Base-by-base conservation (phyloP, 92 coral and sea anemone species). In the Epizoanthus stellaris region DNA sequence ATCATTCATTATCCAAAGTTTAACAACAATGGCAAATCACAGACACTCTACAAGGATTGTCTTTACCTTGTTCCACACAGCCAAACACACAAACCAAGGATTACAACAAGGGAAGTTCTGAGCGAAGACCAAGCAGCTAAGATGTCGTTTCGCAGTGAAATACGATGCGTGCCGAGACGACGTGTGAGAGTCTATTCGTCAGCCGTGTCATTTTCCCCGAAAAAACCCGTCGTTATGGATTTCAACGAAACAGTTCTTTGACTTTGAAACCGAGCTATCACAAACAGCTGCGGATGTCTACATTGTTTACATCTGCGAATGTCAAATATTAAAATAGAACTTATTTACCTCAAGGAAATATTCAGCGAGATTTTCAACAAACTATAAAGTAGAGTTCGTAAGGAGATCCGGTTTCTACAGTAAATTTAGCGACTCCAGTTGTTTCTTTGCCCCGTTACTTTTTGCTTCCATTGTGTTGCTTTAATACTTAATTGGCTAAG, bases 51-150 rank as follows among this genome's bases (percentile, higher is more conserved):
- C 86, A 94, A 91, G 70, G 85, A 89, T 59, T 74, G 84, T 16
- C 76, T 94, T 42, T 94, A 80, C 57, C 70, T 94, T 61, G 90
- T 94, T 4, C 98, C 98, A 4, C 81, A 90, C 30, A 85, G 86
- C 56, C 88, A 76, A 42, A 85, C 89, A 64, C 90, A 88, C 64
- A 76, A 70, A 43, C 71, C 87, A 42, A 62, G 15, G 47, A 63
- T 61, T 42, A 45, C 83, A 11, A 65, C 89, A 23, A 94, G 73
- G 53, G 92, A 67, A 69, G 67, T 91, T 54, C 69, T 89, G 34
- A 84, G 72, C 57, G 94, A 89, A 65, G 86, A 75, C 45, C 43
- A 80, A 76, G 70, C 77, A 34, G 56, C 56, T 49, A 85, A 80
- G 17, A 88, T 87, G 42, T 23, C 81, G 6, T 91, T 86, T 57